Conservation (phyloP, 2,888 invertebrate genomes). For the Rhingia rostrata region DNA sequence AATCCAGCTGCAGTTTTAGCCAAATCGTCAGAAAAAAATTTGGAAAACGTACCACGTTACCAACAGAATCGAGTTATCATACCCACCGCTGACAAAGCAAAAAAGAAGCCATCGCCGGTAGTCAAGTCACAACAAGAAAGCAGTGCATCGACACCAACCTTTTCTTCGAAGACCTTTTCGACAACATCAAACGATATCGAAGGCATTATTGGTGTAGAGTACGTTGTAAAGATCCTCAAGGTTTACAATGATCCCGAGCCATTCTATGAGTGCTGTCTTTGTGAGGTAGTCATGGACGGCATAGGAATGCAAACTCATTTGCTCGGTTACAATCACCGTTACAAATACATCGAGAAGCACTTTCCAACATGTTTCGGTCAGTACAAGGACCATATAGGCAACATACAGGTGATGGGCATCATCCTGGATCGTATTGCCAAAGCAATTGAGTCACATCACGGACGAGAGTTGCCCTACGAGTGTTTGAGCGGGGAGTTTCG, state of each 20-base stretch:
- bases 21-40: conserved; percentile 15
- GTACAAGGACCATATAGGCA: conserved; percentile 85
- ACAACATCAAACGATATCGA: conserved; percentile 73
- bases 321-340: conserved; percentile 89
- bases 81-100: conserved; percentile 73
- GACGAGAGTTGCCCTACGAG: conserved; percentile 87
- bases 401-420: conserved; percentile 83
- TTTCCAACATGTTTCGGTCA: conserved; percentile 86
- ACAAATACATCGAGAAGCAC: conserved; percentile 87
- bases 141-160: conserved; percentile 49
- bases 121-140: background rate
- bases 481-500: conserved; percentile 88
- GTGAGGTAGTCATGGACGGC: conserved; percentile 90
- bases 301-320: conserved; percentile 91
- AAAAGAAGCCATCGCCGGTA: background rate
- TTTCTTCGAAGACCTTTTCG: conserved; percentile 75
- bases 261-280: conserved; percentile 89
- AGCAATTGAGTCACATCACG: conserved; percentile 90
- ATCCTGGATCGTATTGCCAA: conserved; percentile 85
- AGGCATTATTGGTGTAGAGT: conserved; percentile 88
- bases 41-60: conserved; percentile 60
- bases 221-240: conserved; percentile 89
- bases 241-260: conserved; percentile 87
- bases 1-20: conserved; percentile 64
- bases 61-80: conserved; percentile 75